Evolutionary conservation across 2,888 invertebrate species (phyloP).

Genomic region (Orthosia gracilis): DNA sequence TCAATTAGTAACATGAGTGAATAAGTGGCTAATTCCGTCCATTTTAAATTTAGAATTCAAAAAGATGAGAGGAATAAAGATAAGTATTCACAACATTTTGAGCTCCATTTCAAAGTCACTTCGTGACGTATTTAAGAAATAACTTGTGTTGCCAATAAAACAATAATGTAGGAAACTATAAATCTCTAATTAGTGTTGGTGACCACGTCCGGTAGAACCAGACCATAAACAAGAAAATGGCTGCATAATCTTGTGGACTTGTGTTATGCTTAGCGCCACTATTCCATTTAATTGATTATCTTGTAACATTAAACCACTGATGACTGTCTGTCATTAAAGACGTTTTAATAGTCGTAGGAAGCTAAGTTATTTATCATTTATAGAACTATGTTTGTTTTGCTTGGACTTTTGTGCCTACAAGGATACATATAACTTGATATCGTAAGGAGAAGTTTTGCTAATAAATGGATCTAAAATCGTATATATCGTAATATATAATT

Average conservation of each 20-base stretch:
- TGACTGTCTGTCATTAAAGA: constrained; percentile 15
- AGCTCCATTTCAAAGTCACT: constrained; percentile 8
- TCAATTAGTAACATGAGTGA: background rate
- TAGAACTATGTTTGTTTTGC: constrained; percentile 1
- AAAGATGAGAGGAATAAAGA: background rate
- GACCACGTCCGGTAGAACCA: constrained; percentile 27
- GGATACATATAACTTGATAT: background rate
- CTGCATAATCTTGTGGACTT: constrained; percentile 30
- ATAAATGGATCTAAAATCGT: background rate
- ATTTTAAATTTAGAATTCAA: constrained; percentile 8
- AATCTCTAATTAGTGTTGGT: constrained; percentile 30
- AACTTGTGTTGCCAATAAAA: background rate
- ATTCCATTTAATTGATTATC: constrained; percentile 29
- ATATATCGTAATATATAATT: background rate
- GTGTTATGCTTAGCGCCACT: constrained; percentile 46
- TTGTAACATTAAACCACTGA: constrained; percentile 10
- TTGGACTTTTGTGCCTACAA: constrained; percentile 1
- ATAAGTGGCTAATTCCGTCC: background rate
- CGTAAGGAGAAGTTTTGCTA: background rate
- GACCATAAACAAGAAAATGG: constrained; percentile 19
- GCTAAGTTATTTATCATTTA: constrained; percentile 6
- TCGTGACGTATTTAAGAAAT: background rate
- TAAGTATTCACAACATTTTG: background rate
- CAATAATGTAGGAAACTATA: constrained; percentile 5
- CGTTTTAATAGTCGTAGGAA: background rate